These are phyloP conservation scores for Hippoglossus hippoglossus DNA, from an alignment of 2,797 vertebrate species.

Conservation along the genomic window DNA sequence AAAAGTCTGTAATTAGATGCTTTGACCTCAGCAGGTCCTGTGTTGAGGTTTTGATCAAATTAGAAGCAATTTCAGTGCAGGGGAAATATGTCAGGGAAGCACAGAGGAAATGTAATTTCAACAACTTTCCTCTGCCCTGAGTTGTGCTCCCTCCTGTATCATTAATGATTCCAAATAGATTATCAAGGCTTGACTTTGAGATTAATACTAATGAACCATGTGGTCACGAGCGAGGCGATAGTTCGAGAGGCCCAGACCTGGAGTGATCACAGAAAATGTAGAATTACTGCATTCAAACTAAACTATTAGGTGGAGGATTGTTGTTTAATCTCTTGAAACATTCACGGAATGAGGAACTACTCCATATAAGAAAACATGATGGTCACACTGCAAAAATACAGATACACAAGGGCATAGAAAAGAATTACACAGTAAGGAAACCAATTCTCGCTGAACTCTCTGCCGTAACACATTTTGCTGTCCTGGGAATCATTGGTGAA, in stretches of 20 bases:
- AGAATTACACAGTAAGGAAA: not conserved
- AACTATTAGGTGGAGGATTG: no score
- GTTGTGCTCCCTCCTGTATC: not conserved
- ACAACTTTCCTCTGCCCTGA: constrained; percentile 14
- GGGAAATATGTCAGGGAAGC: constrained; percentile 7
- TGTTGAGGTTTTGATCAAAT: constrained; percentile 21
- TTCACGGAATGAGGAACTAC: no score
- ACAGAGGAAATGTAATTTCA: constrained; percentile 23
- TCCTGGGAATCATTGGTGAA: not conserved
- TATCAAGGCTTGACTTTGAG: not conserved
- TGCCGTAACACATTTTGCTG: not conserved
- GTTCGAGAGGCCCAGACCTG: not conserved
- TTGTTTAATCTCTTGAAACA: no score
- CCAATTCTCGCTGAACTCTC: not conserved
- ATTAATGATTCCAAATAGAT: constrained; percentile 3
- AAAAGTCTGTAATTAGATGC: constrained; percentile 2
- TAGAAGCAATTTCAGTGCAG: constrained; percentile 16
- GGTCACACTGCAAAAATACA: not conserved
- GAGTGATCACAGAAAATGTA: not conserved
- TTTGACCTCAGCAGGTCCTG: constrained; percentile 13
- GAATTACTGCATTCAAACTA: no score
- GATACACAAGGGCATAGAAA: not conserved
- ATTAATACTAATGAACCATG: not conserved
- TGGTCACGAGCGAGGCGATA: not conserved
- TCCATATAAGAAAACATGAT: no score